Percentiles rank a stretch among this genome's conserved stretches.
Conservation (phyloP, 2,797 vertebrate species). For the Leuciscus waleckii region DNA sequence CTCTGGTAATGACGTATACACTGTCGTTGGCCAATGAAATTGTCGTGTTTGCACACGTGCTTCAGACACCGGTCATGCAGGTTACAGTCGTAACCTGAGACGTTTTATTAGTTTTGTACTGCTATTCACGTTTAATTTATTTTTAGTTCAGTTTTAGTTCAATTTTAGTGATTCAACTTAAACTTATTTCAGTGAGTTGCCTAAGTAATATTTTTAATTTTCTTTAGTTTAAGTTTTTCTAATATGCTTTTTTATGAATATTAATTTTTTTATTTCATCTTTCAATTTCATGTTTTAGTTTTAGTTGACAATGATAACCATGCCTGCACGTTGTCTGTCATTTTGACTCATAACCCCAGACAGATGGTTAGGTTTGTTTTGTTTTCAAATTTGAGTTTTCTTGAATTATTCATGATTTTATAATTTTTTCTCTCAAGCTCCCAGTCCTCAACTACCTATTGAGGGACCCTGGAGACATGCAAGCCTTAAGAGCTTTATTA, state of each 20-base stretch:
- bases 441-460: slow-evolving; percentile 79
- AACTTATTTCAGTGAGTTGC: background rate
- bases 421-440: slow-evolving; percentile 62
- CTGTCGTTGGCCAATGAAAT: no score
- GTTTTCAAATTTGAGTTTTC: slow-evolving; percentile 4
- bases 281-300: background rate
- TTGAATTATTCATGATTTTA: slow-evolving; percentile 30
- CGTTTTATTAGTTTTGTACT: background rate
- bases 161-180: background rate
- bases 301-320: background rate
- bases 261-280: background rate
- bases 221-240: background rate
- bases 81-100: background rate
- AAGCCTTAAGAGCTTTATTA: slow-evolving; percentile 78
- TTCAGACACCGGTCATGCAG: background rate
- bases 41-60: no score
- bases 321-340: background rate
- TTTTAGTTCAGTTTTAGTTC: background rate
- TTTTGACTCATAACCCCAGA: background rate
- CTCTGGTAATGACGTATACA: no score
- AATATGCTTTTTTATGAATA: background rate
- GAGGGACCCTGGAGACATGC: slow-evolving; percentile 81
- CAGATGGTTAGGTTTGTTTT: background rate
- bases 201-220: background rate
- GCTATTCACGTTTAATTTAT: background rate